phyloP scores from a whole-genome alignment of 2,888 invertebrate species.

The Adineta ricciae region DNA sequence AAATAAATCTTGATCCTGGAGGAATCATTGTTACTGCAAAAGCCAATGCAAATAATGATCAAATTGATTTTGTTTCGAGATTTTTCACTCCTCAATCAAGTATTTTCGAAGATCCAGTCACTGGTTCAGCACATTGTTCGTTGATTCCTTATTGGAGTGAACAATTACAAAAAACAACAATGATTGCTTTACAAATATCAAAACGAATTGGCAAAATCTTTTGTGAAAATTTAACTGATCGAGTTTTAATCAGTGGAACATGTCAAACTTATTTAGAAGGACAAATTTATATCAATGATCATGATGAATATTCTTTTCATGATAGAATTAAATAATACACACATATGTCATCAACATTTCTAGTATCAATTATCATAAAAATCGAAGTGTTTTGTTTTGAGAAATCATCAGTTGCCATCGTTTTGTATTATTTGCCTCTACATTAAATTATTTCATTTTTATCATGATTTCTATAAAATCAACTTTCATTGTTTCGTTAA shows the following conservation, averaged over 20 bases:
- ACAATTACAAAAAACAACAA: conserved; percentile 41
- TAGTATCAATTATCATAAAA: too few relatives aligned
- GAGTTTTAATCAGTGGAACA: not conserved
- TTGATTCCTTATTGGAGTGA: conserved; percentile 51
- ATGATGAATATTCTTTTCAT: too few relatives aligned
- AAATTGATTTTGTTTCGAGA: conserved; percentile 50
- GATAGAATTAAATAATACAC: too few relatives aligned
- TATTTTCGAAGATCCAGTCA: conserved; percentile 52
- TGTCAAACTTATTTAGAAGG: not conserved
- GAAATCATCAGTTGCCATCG: too few relatives aligned
- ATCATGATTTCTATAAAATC: too few relatives aligned
- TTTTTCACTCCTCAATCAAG: conserved; percentile 54
- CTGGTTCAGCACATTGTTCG: conserved; percentile 51
- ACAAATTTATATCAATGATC: not conserved
- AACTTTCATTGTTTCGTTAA: too few relatives aligned
- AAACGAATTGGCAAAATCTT: not conserved
- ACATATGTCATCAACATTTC: too few relatives aligned
- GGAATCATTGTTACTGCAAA: not conserved
- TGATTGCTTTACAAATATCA: conserved; percentile 37
- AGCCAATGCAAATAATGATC: not conserved
- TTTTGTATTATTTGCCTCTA: too few relatives aligned
- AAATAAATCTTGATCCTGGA: not conserved
- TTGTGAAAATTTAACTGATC: not conserved
- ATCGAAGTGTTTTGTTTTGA: too few relatives aligned
- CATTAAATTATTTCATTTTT: too few relatives aligned